Base-by-base conservation (phyloP, 2,888 invertebrate genomes). In the Phengaris arion region DNA sequence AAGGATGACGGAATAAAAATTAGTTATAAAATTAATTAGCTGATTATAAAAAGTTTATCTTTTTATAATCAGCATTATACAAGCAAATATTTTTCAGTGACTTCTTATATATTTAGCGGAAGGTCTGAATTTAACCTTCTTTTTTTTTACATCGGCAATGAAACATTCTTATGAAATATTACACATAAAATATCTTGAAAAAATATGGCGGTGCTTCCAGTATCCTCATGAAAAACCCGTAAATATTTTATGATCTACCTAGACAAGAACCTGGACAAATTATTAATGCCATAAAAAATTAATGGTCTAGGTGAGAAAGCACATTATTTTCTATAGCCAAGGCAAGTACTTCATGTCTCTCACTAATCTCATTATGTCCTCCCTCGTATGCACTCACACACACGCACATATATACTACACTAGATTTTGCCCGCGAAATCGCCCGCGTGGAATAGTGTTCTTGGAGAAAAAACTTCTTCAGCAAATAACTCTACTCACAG, bases 81-180 rank as follows among this genome's bases (percentile, higher is more conserved):
- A 59, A 10, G 59, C 45, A 12, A 64, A 45, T 9, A 64, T 64
- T 6, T 64, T 64, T 64, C 22, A 64, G 45, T 64, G 12, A 64
- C 45, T 64, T 35, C 64, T 35, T 64, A 64, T 64, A 35, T 64
- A 64, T 6, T 64, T 10, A 64, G 64, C 64, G 6, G 64, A 64
- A 64, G 64, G 64, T 64, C 64, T 64, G 64, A 64, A 64, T 64
- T 35, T 6, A 64, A 64, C 64, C 64, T 64, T 64, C 64, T 64
- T 64, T 64, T 22, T 22, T 22, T 64, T 64, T 45, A 64, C 35
- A 12, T 12, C 35, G 64, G 35, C 45, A 64, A 64, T 64, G 64
- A 64, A 64, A 52, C 2, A 48, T 48, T 9, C 6, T 64, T 22
- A 35, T 13, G 35, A 35, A 64, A 64, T 64, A 64, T 12, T 35